phyloP scores from a whole-genome alignment of 2,888 invertebrate genomes.

The Anaspis maculata region DNA sequence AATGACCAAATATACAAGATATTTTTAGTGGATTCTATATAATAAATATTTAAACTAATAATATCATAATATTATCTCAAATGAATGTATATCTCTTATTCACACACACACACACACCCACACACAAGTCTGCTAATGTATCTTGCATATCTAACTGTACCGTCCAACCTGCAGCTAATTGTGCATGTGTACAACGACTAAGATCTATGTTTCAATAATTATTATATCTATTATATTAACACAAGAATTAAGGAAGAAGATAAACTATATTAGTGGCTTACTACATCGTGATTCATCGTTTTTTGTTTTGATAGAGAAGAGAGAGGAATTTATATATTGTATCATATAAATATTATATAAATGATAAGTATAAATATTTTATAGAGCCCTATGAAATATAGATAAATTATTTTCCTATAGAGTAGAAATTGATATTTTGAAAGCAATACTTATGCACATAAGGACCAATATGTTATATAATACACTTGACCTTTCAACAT shows the following conservation, averaged over 20 bases:
- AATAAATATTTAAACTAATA: no score
- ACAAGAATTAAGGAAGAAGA: no score
- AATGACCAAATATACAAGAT: slow-evolving; percentile 15
- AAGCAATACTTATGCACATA: slow-evolving; percentile 34
- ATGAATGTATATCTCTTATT: no score
- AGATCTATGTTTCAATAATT: slow-evolving; percentile 10
- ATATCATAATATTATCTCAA: no score
- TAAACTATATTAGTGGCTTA: slow-evolving; percentile 35
- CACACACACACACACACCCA: no score
- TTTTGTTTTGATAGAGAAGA: slow-evolving; percentile 21
- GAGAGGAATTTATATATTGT: slow-evolving; percentile 25
- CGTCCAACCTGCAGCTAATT: slow-evolving; percentile 29
- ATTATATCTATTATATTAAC: slow-evolving; percentile 15
- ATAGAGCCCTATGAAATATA: slow-evolving; percentile 30
- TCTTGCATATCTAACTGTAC: slow-evolving; percentile 24
- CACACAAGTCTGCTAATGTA: slow-evolving; percentile 9
- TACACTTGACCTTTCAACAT: slow-evolving; percentile 9
- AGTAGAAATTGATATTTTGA: slow-evolving; percentile 23
- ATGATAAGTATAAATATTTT: slow-evolving; percentile 20
- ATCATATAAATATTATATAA: no score
- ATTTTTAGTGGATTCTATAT: slow-evolving; percentile 9
- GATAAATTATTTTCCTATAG: slow-evolving; percentile 22
- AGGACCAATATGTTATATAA: slow-evolving; percentile 28
- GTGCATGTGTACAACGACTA: slow-evolving; percentile 19
- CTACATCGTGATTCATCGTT: slow-evolving; percentile 25